These are phyloP conservation scores for Synanthedon formicaeformis DNA, from an alignment of 2,888 invertebrate species.

Conservation along the genomic window DNA sequence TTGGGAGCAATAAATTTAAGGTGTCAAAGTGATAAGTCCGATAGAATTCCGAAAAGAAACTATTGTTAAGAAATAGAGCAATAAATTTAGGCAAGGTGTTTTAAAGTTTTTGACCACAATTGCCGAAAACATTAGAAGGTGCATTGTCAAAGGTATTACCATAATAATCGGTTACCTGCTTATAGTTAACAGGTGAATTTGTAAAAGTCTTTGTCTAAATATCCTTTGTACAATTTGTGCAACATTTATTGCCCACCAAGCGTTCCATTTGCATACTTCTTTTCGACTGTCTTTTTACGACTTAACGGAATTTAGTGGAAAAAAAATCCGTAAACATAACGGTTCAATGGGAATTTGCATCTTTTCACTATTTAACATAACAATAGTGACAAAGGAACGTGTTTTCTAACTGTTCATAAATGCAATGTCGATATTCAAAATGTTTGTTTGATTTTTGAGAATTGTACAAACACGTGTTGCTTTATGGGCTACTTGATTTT, in stretches of 20 bases:
- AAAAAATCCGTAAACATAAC: slow-evolving; percentile 58
- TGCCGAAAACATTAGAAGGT: slow-evolving; percentile 55
- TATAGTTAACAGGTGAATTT: slow-evolving; percentile 56
- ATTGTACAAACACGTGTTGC: slow-evolving; percentile 25
- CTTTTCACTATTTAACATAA: slow-evolving; percentile 45
- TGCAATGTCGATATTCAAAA: slow-evolving; percentile 19
- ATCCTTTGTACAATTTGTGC: slow-evolving; percentile 47
- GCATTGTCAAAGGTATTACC: slow-evolving; percentile 54
- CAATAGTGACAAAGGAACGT: slow-evolving; percentile 37
- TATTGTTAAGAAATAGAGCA: slow-evolving; percentile 60
- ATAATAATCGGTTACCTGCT: slow-evolving; percentile 66
- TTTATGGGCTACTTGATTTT: slow-evolving; percentile 30
- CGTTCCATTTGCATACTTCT: slow-evolving; percentile 32
- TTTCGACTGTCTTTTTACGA: slow-evolving; percentile 31
- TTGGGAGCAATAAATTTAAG: slow-evolving; percentile 40
- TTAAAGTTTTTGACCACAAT: slow-evolving; percentile 56
- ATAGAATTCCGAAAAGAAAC: slow-evolving; percentile 63
- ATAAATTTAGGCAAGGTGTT: slow-evolving; percentile 67
- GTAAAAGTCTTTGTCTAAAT: slow-evolving; percentile 34
- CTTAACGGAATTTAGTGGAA: slow-evolving; percentile 39
- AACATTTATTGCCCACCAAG: slow-evolving; percentile 23
- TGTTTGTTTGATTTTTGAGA: slow-evolving; percentile 13
- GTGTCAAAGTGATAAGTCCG: slow-evolving; percentile 56
- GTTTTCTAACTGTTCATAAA: slow-evolving; percentile 15
- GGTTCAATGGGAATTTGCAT: slow-evolving; percentile 44